phyloP scores from a whole-genome alignment of 1,140 invertebrate genomes.

The Zaprionus ghesquierei region DNA sequence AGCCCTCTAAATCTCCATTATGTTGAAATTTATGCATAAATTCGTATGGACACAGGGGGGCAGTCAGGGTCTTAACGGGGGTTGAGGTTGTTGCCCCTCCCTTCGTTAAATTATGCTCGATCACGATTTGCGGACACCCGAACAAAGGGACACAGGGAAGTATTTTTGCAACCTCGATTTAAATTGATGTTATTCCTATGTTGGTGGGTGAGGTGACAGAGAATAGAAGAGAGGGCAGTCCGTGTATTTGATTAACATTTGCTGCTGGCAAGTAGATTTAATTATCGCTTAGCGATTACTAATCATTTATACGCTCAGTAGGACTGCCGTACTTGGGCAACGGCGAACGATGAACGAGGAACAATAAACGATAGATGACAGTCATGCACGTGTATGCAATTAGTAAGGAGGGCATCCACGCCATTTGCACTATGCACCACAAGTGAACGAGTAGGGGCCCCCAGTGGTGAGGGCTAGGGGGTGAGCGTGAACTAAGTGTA shows the following conservation, averaged over 20 bases:
- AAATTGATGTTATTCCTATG: constrained; percentile 12
- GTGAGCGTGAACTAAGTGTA: not conserved
- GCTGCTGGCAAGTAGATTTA: not conserved
- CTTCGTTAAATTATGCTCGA: constrained; percentile 35
- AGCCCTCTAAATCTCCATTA: constrained; percentile 8
- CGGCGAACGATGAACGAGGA: not conserved
- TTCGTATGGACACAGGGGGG: not conserved
- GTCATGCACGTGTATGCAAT: constrained; percentile 7
- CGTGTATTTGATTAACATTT: not conserved
- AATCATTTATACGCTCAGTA: not conserved
- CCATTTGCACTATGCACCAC: not conserved
- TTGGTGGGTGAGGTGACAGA: not conserved
- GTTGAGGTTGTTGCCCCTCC: not conserved
- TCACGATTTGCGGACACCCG: constrained; percentile 27
- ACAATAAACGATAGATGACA: not conserved
- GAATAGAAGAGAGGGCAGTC: not conserved
- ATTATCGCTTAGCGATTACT: not conserved
- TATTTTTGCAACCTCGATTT: constrained; percentile 23
- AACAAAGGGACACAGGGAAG: not conserved
- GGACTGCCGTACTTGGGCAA: not conserved
- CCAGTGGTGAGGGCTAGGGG: not conserved
- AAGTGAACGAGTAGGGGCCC: not conserved
- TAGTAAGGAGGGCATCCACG: not conserved
- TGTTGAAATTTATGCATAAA: constrained; percentile 45
- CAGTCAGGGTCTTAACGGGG: not conserved